These are phyloP conservation scores for Balaeniceps rex DNA, from an alignment of 2,113 vertebrate genomes.

Conservation along the genomic window DNA sequence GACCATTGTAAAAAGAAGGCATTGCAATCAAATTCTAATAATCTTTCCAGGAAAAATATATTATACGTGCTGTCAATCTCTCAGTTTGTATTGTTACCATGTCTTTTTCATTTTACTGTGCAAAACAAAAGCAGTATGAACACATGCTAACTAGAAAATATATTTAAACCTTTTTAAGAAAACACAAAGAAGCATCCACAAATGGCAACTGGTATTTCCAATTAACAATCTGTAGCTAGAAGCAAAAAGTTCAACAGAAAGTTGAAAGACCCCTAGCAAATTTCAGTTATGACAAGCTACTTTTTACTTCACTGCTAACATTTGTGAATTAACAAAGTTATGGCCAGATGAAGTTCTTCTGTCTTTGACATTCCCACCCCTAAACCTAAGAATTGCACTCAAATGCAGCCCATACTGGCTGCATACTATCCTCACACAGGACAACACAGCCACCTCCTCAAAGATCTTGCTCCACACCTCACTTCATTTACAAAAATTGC, in stretches of 20 bases:
- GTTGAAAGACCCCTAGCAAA: neutral
- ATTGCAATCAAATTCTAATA: neutral
- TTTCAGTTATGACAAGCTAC: neutral
- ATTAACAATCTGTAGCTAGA: neutral
- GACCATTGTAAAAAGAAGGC: neutral
- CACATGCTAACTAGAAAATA: neutral
- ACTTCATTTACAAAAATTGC: neutral
- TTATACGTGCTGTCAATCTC: neutral
- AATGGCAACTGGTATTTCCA: neutral
- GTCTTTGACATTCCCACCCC: neutral
- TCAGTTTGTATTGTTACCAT: neutral
- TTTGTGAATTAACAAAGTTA: neutral
- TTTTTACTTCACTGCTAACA: neutral
- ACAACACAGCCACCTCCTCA: neutral
- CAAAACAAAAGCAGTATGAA: neutral
- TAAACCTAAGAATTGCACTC: neutral
- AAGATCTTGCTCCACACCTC: neutral
- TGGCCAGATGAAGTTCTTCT: neutral
- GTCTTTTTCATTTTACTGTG: neutral
- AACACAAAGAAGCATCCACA: neutral
- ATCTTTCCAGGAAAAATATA: neutral
- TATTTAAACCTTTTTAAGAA: neutral
- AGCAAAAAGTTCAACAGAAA: neutral
- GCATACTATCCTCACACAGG: neutral
- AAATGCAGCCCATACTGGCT: neutral